phyloP scores from a whole-genome alignment of 2,888 invertebrate species.

The Sturmia bella region DNA sequence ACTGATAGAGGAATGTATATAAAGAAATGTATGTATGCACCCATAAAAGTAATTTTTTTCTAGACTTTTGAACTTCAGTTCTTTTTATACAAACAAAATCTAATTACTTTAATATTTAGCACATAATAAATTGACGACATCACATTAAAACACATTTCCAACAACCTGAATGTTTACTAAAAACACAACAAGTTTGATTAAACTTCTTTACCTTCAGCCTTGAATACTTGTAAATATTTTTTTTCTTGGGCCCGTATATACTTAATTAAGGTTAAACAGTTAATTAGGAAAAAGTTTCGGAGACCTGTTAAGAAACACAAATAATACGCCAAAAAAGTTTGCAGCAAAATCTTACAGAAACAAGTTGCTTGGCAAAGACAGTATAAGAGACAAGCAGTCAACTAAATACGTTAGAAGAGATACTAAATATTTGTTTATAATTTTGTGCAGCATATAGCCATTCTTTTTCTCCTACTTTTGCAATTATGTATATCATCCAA shows the following conservation, averaged over 20 bases:
- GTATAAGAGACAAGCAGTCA: not conserved
- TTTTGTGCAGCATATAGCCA: too few species aligned
- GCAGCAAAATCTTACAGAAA: not conserved
- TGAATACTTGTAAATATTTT: conserved; percentile 2
- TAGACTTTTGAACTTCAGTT: conserved; percentile 28
- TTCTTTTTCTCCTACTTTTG: too few species aligned
- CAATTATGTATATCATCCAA: too few species aligned
- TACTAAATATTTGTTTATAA: too few species aligned
- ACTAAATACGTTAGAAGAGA: too few species aligned
- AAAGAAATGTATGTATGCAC: not conserved
- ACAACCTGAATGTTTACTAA: not conserved
- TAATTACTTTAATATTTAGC: conserved; percentile 31
- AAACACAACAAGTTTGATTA: conserved; percentile 29
- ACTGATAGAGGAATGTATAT: not conserved
- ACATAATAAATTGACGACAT: not conserved
- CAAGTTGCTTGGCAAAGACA: conserved; percentile 31
- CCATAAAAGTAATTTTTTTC: not conserved
- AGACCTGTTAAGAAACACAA: not conserved
- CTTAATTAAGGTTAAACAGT: conserved; percentile 65
- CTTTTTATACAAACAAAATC: not conserved
- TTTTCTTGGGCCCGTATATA: conserved; percentile 13
- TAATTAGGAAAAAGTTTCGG: conserved; percentile 48
- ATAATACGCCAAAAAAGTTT: not conserved
- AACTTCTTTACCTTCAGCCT: conserved; percentile 8
- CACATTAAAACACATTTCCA: not conserved